A percentile compares a stretch with the other conserved stretches of the same genome.
phyloP scores from a whole-genome alignment of 1,140 invertebrate genomes.

The Phymorhynchus buccinoides region DNA sequence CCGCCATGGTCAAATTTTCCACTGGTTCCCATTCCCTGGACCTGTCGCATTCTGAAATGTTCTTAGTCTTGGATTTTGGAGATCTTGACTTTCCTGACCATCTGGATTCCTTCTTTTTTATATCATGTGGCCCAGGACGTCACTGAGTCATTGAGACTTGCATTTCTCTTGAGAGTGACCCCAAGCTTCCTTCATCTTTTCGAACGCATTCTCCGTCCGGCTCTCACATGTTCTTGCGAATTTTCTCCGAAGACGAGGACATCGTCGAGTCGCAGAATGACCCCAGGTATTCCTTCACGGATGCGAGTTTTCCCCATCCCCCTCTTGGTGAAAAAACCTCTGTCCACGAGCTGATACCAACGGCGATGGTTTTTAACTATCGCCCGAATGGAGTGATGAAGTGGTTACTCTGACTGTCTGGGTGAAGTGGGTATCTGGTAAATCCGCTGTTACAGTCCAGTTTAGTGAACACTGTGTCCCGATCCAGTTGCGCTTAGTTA shows the following conservation, averaged over 20 bases:
- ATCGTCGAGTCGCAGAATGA: not conserved
- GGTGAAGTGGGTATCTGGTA: not conserved
- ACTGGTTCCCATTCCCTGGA: too few relatives aligned
- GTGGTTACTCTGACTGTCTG: not conserved
- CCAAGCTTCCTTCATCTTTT: constrained; percentile 3
- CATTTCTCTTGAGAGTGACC: too few relatives aligned
- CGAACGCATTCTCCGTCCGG: not conserved
- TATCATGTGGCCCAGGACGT: too few relatives aligned
- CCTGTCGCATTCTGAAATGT: too few relatives aligned
- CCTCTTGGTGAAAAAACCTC: constrained; percentile 1
- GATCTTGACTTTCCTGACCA: too few relatives aligned
- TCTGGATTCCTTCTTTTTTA: too few relatives aligned
- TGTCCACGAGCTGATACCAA: not conserved
- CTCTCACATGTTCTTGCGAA: not conserved
- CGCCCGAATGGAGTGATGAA: not conserved
- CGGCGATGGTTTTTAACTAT: not conserved
- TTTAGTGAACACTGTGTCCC: too few relatives aligned
- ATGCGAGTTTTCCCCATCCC: too few relatives aligned
- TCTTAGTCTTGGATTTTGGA: too few relatives aligned
- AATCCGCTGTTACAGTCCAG: not conserved
- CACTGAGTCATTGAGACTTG: too few relatives aligned
- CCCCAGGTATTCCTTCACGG: constrained; percentile 9
- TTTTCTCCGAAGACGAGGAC: constrained; percentile 7
- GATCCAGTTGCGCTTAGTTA: not conserved
- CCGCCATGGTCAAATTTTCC: too few relatives aligned